Evolutionary conservation across 2,797 vertebrate species (phyloP).

Genomic region (Alectoris magna): DNA sequence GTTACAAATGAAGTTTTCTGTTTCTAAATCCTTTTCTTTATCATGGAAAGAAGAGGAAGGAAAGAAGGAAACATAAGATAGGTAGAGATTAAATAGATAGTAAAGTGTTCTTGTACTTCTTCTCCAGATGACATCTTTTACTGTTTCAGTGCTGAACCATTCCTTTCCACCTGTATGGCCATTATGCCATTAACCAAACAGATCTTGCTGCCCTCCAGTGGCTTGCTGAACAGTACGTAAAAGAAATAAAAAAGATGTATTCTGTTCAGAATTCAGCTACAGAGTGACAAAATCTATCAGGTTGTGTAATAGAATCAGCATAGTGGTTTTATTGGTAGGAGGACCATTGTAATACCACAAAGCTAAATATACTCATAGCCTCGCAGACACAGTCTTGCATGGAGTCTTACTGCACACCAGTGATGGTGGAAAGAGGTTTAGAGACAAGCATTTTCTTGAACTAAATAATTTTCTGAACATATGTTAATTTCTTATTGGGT

Average conservation of each 20-base stretch:
- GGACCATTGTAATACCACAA: neutral
- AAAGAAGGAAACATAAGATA: neutral
- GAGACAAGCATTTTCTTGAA: neutral
- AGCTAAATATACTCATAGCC: neutral
- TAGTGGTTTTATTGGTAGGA: neutral
- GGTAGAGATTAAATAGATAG: neutral
- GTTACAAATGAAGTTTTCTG: constrained; percentile 33
- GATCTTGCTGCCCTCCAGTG: constrained; percentile 50
- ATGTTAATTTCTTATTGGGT: neutral
- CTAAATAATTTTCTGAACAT: neutral
- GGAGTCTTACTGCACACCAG: neutral
- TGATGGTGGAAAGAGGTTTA: neutral
- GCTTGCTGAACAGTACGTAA: neutral
- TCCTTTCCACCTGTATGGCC: neutral
- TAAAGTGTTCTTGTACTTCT: neutral
- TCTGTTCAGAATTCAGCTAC: neutral
- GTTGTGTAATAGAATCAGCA: neutral
- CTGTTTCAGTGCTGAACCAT: neutral
- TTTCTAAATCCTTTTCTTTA: constrained; percentile 1
- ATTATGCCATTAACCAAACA: constrained; percentile 18
- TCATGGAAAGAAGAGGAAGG: neutral
- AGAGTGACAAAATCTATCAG: neutral
- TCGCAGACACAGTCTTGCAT: neutral
- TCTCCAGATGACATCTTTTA: neutral
- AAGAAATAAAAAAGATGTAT: neutral